Evolutionary conservation across 2,113 vertebrate species (phyloP).

Genomic region (Mus pahari): DNA sequence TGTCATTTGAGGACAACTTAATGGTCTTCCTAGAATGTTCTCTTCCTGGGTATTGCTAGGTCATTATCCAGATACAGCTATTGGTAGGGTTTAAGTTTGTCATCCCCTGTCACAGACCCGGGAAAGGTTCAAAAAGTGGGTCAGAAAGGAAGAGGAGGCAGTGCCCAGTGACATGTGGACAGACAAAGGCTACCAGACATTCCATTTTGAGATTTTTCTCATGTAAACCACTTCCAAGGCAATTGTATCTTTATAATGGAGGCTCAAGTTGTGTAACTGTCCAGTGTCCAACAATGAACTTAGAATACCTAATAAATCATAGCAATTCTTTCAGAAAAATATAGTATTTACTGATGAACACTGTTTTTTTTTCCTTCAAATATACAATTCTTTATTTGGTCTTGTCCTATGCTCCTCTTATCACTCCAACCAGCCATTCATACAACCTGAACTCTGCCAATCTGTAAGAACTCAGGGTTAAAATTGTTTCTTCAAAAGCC

Average conservation of each 20-base stretch:
- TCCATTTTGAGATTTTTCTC: background rate
- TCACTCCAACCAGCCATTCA: background rate
- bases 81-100: background rate
- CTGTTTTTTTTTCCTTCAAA: background rate
- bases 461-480: background rate
- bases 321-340: background rate
- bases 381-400: background rate
- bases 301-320: background rate
- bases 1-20: background rate
- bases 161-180: background rate
- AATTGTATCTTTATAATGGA: background rate
- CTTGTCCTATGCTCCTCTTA: background rate
- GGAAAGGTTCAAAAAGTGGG: background rate
- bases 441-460: background rate
- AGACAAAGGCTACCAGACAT: background rate
- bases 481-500: background rate
- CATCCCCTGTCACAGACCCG: background rate
- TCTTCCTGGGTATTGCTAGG: background rate
- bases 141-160: background rate
- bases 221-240: background rate
- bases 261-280: background rate
- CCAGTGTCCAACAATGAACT: background rate
- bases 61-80: background rate
- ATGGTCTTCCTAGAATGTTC: constrained; percentile 8
- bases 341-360: background rate